Evolutionary conservation across 2,888 invertebrate species (phyloP).

Genomic region (Fragum sueziense): DNA sequence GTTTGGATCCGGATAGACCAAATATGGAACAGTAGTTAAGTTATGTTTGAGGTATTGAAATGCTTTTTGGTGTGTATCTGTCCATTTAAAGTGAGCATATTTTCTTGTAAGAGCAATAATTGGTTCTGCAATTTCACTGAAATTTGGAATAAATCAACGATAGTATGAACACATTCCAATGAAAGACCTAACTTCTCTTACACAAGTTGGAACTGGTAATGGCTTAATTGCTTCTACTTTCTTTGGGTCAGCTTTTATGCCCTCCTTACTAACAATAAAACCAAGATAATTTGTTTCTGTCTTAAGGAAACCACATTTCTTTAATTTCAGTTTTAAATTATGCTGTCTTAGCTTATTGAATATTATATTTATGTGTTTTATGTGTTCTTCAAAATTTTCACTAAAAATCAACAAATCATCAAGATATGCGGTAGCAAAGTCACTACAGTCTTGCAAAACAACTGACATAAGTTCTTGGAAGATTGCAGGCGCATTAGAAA

Average conservation of each 20-base stretch:
- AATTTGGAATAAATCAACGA: constrained; percentile 50
- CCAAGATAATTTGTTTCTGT: constrained; percentile 31
- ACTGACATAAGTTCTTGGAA: constrained; percentile 41
- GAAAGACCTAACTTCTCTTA: constrained; percentile 49
- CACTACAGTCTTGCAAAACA: constrained; percentile 40
- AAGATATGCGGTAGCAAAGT: constrained; percentile 38
- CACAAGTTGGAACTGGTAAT: constrained; percentile 21
- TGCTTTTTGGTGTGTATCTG: constrained; percentile 21
- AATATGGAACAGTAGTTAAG: constrained; percentile 41
- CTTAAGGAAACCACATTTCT: constrained; percentile 28
- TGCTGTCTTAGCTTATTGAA: too few species aligned
- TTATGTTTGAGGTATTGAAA: constrained; percentile 50
- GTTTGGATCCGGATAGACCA: constrained; percentile 41
- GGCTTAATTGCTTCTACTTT: constrained; percentile 24
- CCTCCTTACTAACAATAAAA: constrained; percentile 11
- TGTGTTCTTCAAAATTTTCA: constrained; percentile 4
- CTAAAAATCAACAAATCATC: constrained; percentile 28
- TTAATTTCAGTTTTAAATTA: too few species aligned
- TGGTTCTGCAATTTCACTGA: constrained; percentile 32
- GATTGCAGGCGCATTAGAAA: constrained; percentile 35
- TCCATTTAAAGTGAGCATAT: constrained; percentile 38
- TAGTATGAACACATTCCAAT: constrained; percentile 59
- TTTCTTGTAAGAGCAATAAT: constrained; percentile 36
- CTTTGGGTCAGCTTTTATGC: constrained; percentile 12
- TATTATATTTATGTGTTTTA: too few species aligned